Evolutionary conservation across 1,140 invertebrate species (phyloP), one percentile per base, ranked within the genome.

Genomic region (Nasonia vitripennis): DNA sequence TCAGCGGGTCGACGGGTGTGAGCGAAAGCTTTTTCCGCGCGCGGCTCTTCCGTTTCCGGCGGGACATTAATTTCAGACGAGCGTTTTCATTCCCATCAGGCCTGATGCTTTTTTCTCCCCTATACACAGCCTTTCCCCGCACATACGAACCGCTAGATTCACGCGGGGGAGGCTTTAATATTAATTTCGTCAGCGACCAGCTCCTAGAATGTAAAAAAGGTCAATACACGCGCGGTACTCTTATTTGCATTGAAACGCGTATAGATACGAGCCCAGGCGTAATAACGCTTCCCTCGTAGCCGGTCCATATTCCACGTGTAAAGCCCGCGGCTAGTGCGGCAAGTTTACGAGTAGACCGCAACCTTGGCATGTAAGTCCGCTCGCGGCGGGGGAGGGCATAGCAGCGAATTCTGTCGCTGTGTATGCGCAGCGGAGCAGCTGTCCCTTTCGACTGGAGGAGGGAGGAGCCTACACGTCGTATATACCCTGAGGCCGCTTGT

Each of bases 41-140:
- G 10, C 20, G 20, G 23, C 31, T 82, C 51, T 55, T 62, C 51
- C 34, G 17, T 67, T 77, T 74, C 73, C 41, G 34, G n/a, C 10
- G 51, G 14, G 71, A 77, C 71, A 83, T 83, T 83, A 83, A 83
- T 83, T 83, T 83, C 48, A 12, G 51, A 83, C 37, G 81, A 83
- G 48, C 10, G 34, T 55, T 83, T 82, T 75, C 81, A 79, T 31
- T 78, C 77, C 17, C 23, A 34, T 3, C 37, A 45, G 41, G 9
- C 41, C 41, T 45, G 7, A 27, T 45, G 34, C 34, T 37, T 37
- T 37, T 37, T 37, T 37, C 1, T 0, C 11, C 45, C 45, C 45
- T 12, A 10, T 12, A 10, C 45, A 12, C 45, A 48, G 34, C 45
- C 45, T 48, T 12, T 48, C 45, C 45, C 45, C 10, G 34, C 34